Percentiles rank a stretch among this genome's conserved stretches.
Conservation (phyloP, 1,140 invertebrate genomes). For the Euura saliciscinereae region DNA sequence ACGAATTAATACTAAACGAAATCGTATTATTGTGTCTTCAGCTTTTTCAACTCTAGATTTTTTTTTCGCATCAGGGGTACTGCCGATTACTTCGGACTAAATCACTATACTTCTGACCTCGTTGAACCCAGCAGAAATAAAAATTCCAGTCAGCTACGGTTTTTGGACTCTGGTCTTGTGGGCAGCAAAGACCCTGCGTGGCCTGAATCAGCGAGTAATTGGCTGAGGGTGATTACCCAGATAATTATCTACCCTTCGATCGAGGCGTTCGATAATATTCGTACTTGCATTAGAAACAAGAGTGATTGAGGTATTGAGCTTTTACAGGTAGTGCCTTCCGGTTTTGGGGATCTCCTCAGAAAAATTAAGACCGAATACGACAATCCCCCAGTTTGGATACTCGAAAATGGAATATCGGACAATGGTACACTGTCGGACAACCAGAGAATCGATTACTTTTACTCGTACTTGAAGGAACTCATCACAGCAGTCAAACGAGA, state of each 20-base stretch:
- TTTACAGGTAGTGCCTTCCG: constrained; percentile 64
- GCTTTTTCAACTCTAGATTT: not conserved
- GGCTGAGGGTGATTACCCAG: constrained; percentile 46
- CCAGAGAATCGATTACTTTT: constrained; percentile 54
- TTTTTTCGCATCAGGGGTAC: constrained; percentile 50
- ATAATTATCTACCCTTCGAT: too few relatives aligned
- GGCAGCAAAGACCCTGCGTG: constrained; percentile 34
- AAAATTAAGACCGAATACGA: constrained; percentile 74
- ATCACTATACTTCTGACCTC: constrained; percentile 63
- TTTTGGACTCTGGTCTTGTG: constrained; percentile 33
- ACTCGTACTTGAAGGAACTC: constrained; percentile 69
- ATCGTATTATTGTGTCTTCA: constrained; percentile 8
- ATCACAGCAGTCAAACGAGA: constrained; percentile 70
- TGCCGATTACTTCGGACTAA: constrained; percentile 67
- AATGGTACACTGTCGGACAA: constrained; percentile 28
- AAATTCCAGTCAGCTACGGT: constrained; percentile 21
- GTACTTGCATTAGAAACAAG: too few relatives aligned
- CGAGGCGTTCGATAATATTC: too few relatives aligned
- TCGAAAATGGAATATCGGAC: constrained; percentile 71
- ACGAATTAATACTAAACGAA: not conserved
- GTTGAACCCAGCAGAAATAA: constrained; percentile 23
- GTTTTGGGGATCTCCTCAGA: constrained; percentile 69
- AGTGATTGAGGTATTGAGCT: not conserved
- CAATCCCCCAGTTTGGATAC: constrained; percentile 71
- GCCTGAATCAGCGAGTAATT: constrained; percentile 34